A percentile compares a stretch with the other conserved stretches of the same genome.
phyloP scores from a whole-genome alignment of 2,113 vertebrate species.

The Motacilla tschutschensis region DNA sequence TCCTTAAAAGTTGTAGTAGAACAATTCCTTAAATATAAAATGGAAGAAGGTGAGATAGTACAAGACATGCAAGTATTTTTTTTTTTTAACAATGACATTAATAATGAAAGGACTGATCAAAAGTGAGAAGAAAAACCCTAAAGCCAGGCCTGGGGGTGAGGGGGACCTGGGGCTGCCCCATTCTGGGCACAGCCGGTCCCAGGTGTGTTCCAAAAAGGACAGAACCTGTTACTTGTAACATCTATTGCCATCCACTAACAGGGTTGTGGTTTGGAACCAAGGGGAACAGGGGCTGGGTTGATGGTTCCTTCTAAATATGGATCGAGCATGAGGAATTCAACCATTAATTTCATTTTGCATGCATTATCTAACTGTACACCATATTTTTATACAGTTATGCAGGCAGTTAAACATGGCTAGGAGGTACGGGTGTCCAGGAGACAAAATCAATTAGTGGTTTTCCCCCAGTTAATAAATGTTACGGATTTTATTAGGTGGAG shows the following conservation, averaged over 20 bases:
- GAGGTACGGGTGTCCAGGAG: not conserved
- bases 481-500: conserved; percentile 8
- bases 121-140: not conserved
- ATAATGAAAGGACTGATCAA: not conserved
- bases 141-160: not conserved
- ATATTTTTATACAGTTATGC: not conserved
- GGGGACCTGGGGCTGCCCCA: fast-evolving
- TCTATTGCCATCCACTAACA: not conserved
- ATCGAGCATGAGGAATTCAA: not conserved
- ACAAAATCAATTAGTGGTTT: conserved; percentile 21
- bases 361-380: not conserved
- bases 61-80: not conserved
- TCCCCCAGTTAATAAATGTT: conserved; percentile 13
- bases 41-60: not conserved
- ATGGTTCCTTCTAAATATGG: not conserved
- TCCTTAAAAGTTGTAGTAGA: not conserved
- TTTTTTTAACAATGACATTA: not conserved
- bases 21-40: not conserved
- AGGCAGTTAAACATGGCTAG: conserved; percentile 1
- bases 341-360: not conserved
- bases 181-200: not conserved
- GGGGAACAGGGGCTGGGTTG: not conserved
- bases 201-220: not conserved
- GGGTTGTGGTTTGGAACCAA: not conserved
- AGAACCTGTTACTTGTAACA: not conserved